Evolutionary conservation across 2,888 invertebrate species (phyloP), one percentile per base, ranked within the genome.

Genomic region (Tinea pellionella): DNA sequence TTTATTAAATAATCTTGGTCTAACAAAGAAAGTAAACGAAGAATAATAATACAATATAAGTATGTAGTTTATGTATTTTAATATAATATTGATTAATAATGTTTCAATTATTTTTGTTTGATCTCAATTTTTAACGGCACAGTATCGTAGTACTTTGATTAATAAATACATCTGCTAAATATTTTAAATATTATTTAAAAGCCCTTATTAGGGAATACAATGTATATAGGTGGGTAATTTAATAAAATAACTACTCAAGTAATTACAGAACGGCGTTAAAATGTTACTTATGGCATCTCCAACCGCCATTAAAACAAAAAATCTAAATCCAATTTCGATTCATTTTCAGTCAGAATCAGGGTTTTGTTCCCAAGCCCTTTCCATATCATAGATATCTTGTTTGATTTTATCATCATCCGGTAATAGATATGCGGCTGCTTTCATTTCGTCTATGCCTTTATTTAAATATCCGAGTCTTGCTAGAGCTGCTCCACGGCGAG

Each of bases 351-450:
- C 86, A 1, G 84, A 87, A 74, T 94, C 93, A 2, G 90, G 91
- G 70, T 93, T 91, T 63, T 96, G 90, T 55, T 96, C 94, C 75
- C 96, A 86, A 13, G 95, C 95, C 67, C 93, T 92, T 60, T 90
- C 89, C 89, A 93, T 92, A 66, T 94, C 93, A 65, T 91, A 89
- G 15, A 92, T 82, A 71, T 92, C 92, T 59, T 83, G 79, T 70
- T 88, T 87, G 55, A 94, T 87, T 11, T 82, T 80, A 53, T 90
- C 85, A 68, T 93, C 90, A 6, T 89, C 81, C 0, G 93, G 93
- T 60, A 90, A 73, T 16, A 95, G 80, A 68, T 90, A 90, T 9
- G 92, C 71, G 1, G 95, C 95, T 6, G 90, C 92, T 72, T 93
- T 91, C 77, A 94, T 89, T 78, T 96, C 95, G 61, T 88, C 89